Evolutionary conservation across 2,797 vertebrate species (phyloP).

Genomic region (Falco novaeseelandiae): DNA sequence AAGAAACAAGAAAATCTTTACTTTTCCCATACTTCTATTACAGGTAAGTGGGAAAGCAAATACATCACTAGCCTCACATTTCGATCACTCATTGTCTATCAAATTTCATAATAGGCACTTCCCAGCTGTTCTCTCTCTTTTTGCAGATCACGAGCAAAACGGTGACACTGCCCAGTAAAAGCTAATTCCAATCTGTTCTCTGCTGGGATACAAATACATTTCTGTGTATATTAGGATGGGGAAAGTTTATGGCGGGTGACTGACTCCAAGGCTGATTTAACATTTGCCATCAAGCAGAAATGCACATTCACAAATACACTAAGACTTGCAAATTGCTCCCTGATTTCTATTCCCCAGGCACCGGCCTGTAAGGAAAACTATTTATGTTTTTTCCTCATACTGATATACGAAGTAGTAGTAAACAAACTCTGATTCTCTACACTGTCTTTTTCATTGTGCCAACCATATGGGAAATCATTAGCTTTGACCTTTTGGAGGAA

Average conservation of each 20-base stretch:
- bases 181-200: slow-evolving; percentile 65
- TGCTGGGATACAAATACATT: not conserved
- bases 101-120: not conserved
- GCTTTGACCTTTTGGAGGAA: slow-evolving; percentile 60
- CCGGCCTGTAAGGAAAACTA: slow-evolving; percentile 63
- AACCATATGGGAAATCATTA: slow-evolving; percentile 66
- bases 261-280: slow-evolving; percentile 70
- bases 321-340: slow-evolving; percentile 71
- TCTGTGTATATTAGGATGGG: not conserved
- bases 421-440: slow-evolving; percentile 54
- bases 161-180: slow-evolving; percentile 58
- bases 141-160: not conserved
- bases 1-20: slow-evolving; percentile 59
- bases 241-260: slow-evolving; percentile 65
- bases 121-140: not conserved
- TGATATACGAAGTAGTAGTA: slow-evolving; percentile 60
- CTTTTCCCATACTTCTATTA: slow-evolving; percentile 55
- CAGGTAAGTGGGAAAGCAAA: slow-evolving; percentile 68
- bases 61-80: slow-evolving; percentile 70
- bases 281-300: slow-evolving; percentile 76
- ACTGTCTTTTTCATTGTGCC: slow-evolving; percentile 65
- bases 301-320: slow-evolving; percentile 70
- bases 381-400: slow-evolving; percentile 63
- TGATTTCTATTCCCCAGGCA: slow-evolving; percentile 68
- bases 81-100: slow-evolving; percentile 66